Percentiles rank a stretch among this genome's conserved stretches.
These are phyloP conservation scores for Sericinus montela DNA, from an alignment of 2,888 invertebrate genomes.

Conservation along the genomic window DNA sequence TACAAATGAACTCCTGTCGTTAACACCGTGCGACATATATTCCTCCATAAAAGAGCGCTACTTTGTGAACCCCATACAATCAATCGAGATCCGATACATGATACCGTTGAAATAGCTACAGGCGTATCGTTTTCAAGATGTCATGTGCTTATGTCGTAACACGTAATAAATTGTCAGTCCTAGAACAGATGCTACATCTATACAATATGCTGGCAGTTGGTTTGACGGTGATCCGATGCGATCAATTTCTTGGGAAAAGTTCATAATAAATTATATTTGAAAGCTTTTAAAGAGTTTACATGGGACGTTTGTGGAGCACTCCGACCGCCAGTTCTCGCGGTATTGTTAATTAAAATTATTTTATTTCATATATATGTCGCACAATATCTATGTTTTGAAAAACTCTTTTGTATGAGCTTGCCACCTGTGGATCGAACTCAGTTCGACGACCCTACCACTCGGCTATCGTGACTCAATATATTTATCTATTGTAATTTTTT, in stretches of 20 bases:
- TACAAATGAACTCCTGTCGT: background rate
- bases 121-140: constrained; percentile 20
- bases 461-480: no score
- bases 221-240: constrained; percentile 5
- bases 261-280: constrained; percentile 12
- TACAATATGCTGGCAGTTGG: constrained; percentile 5
- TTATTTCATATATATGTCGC: no score
- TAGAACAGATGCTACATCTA: constrained; percentile 11
- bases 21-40: background rate
- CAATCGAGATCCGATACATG: background rate
- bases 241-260: constrained; percentile 16
- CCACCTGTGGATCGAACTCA: no score
- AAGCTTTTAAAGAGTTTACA: background rate
- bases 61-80: no score
- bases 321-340: no score
- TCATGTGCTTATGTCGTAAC: constrained; percentile 15
- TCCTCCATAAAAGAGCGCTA: no score
- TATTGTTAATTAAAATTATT: no score
- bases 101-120: constrained; percentile 12
- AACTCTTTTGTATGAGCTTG: no score
- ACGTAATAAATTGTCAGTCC: constrained; percentile 13
- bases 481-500: no score
- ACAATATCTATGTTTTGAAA: no score
- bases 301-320: no score
- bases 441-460: no score